Conservation (phyloP, 2,113 vertebrate genomes). For the Puma concolor region DNA sequence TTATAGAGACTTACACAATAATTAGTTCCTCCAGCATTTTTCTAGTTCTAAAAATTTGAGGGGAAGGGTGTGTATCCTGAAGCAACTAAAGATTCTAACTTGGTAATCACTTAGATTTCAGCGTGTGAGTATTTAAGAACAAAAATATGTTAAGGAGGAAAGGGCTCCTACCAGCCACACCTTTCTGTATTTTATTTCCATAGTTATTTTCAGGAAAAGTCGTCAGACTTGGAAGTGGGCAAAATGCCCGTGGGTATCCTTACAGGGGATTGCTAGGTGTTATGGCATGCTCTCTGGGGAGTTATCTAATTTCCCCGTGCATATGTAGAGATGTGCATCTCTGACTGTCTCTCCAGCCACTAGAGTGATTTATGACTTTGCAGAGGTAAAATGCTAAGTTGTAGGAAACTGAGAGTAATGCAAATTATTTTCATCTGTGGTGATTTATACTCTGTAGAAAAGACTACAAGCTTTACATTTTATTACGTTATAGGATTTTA, state of each 20-base stretch:
- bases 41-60: not conserved
- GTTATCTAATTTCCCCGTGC: not conserved
- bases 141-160: not conserved
- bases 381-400: not conserved
- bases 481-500: not conserved
- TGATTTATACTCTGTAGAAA: constrained; percentile 22
- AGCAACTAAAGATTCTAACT: not conserved
- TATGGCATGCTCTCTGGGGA: not conserved
- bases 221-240: not conserved
- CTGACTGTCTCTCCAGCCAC: not conserved
- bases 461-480: not conserved
- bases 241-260: not conserved
- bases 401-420: not conserved
- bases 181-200: not conserved
- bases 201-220: not conserved
- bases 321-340: not conserved
- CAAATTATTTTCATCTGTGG: not conserved
- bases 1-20: not conserved
- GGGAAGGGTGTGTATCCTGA: not conserved
- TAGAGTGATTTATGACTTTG: not conserved
- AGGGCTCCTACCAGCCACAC: not conserved
- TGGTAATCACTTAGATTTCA: not conserved
- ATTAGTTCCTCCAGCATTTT: not conserved
- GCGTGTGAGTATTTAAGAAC: not conserved
- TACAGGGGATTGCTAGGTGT: not conserved